Evolutionary conservation across 2,797 vertebrate genomes (phyloP).

Genomic region (Characodon lateralis): DNA sequence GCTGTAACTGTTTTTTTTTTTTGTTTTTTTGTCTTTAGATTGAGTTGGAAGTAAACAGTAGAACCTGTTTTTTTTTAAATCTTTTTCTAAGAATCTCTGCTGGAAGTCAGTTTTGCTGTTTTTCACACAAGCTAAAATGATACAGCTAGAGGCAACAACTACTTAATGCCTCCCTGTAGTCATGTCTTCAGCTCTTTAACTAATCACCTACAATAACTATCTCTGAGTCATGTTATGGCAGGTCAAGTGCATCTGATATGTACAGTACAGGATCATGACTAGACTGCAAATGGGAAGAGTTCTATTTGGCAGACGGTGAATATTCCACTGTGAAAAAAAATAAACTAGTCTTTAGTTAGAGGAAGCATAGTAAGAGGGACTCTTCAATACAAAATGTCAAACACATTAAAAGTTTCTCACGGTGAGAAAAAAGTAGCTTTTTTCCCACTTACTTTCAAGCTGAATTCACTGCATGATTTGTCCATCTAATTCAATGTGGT

Average conservation of each 20-base stretch:
- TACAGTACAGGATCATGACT: slow-evolving; percentile 76
- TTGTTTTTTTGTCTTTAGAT: slow-evolving; percentile 21
- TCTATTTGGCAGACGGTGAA: slow-evolving; percentile 80
- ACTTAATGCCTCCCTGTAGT: slow-evolving; percentile 42
- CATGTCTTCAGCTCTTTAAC: slow-evolving; percentile 50
- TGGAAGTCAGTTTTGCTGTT: slow-evolving; percentile 47
- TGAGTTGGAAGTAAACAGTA: slow-evolving; percentile 64
- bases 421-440: slow-evolving; percentile 39
- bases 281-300: slow-evolving; percentile 70
- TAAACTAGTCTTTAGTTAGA: slow-evolving; percentile 57
- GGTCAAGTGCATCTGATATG: slow-evolving; percentile 82
- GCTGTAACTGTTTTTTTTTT: slow-evolving; percentile 21
- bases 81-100: slow-evolving; percentile 45
- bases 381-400: slow-evolving; percentile 80
- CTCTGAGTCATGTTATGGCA: slow-evolving; percentile 68
- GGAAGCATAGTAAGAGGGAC: slow-evolving; percentile 73
- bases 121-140: slow-evolving; percentile 37
- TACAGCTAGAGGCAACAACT: slow-evolving; percentile 36
- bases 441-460: slow-evolving; percentile 44
- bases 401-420: slow-evolving; percentile 74
- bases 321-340: slow-evolving; percentile 60
- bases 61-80: slow-evolving; percentile 34
- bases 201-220: slow-evolving; percentile 23
- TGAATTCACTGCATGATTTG: slow-evolving; percentile 52
- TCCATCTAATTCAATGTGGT: slow-evolving; percentile 51